A percentile compares a stretch with the other conserved stretches of the same genome.
These are phyloP conservation scores for Acromyrmex echinatior DNA, from an alignment of 1,140 invertebrate species.

Conservation along the genomic window DNA sequence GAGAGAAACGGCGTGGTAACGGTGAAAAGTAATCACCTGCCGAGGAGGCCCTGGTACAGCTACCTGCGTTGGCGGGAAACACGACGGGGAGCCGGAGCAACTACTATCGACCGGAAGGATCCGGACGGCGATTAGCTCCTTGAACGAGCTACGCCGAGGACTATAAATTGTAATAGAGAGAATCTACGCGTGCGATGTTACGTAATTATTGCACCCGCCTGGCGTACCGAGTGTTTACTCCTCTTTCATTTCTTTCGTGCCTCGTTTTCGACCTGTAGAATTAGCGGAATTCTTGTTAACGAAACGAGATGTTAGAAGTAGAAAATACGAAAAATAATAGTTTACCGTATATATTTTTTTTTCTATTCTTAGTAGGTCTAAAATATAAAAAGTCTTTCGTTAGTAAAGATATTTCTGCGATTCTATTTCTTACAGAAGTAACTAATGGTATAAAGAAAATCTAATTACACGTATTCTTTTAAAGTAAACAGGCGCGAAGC, in stretches of 20 bases:
- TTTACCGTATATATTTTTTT: neutral
- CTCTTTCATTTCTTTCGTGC: slow-evolving; percentile 10
- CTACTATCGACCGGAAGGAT: slow-evolving; percentile 55
- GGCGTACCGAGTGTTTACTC: slow-evolving; percentile 10
- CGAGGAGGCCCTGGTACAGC: slow-evolving; percentile 16
- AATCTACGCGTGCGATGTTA: slow-evolving; percentile 24
- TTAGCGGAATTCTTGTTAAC: neutral
- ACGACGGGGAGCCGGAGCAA: slow-evolving; percentile 11
- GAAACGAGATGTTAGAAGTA: slow-evolving; percentile 27
- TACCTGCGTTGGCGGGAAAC: slow-evolving; percentile 27
- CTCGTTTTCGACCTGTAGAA: neutral
- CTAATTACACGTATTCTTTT: slow-evolving; percentile 17
- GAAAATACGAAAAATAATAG: slow-evolving; percentile 23
- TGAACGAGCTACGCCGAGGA: slow-evolving; percentile 50
- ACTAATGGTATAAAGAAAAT: slow-evolving; percentile 1
- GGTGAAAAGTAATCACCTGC: slow-evolving; percentile 67
- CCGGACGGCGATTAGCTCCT: slow-evolving; percentile 63
- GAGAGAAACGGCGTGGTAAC: slow-evolving; percentile 66
- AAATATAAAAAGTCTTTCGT: neutral
- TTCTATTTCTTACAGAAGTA: neutral
- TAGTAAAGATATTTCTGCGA: neutral
- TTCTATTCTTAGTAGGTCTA: neutral
- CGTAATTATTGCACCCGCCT: slow-evolving; percentile 57
- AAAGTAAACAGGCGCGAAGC: neutral
- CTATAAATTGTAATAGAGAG: slow-evolving; percentile 71